phyloP scores from a whole-genome alignment of 1,140 invertebrate species.

The Drosophila teissieri region DNA sequence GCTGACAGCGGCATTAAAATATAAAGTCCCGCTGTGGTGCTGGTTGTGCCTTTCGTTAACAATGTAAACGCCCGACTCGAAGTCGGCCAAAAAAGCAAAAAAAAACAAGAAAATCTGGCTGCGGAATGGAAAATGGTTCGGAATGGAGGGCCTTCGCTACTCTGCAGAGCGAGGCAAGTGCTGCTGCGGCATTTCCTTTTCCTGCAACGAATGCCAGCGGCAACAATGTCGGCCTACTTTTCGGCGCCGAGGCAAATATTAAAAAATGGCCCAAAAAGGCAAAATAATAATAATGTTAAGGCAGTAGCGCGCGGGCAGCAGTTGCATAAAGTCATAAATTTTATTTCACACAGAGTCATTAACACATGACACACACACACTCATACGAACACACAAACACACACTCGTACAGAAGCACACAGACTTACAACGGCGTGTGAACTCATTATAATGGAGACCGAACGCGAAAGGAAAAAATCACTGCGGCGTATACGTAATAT shows the following conservation, averaged over 20 bases:
- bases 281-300: constrained; percentile 63
- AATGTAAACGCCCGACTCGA: constrained; percentile 76
- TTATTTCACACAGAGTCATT: constrained; percentile 82
- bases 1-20: constrained; percentile 81
- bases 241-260: constrained; percentile 70
- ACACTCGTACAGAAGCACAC: constrained; percentile 4
- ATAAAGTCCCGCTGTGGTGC: constrained; percentile 70
- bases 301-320: constrained; percentile 56
- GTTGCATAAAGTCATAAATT: constrained; percentile 83
- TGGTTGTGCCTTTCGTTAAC: constrained; percentile 67
- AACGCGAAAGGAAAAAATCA: constrained; percentile 53
- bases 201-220: constrained; percentile 75
- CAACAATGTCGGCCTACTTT: constrained; percentile 83
- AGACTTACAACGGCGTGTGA: constrained; percentile 71
- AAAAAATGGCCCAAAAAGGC: constrained; percentile 66
- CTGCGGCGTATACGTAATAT: constrained; percentile 77
- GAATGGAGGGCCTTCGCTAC: constrained; percentile 5
- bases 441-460: constrained; percentile 74
- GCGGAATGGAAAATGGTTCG: background rate
- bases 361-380: constrained; percentile 76
- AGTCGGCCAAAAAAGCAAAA: constrained; percentile 51
- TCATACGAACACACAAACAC: constrained; percentile 5
- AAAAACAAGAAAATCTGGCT: constrained; percentile 28
- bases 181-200: constrained; percentile 80
- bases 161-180: constrained; percentile 21